Percentiles rank a stretch among this genome's conserved stretches.
phyloP scores from a whole-genome alignment of 2,113 vertebrate species.

The Morone chrysops region DNA sequence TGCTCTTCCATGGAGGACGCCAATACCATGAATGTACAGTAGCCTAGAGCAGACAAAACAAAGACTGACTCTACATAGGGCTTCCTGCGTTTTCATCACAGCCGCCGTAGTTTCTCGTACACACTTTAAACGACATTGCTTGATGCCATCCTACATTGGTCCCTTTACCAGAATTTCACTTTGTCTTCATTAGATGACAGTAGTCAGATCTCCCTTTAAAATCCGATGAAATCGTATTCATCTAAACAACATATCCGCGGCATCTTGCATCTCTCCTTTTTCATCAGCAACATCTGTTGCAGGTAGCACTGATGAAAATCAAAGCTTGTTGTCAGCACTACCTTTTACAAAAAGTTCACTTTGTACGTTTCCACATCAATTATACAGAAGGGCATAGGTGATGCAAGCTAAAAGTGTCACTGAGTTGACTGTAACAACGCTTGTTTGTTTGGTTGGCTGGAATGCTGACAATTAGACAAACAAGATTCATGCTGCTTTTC shows the following conservation, averaged over 20 bases:
- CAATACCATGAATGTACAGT: too few species aligned
- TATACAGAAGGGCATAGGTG: conserved; percentile 15
- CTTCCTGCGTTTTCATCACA: too few species aligned
- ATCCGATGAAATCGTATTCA: background rate
- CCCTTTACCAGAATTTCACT: background rate
- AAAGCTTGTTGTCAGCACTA: conserved; percentile 25
- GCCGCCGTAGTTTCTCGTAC: too few species aligned
- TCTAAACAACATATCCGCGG: background rate
- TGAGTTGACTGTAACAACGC: conserved; percentile 36
- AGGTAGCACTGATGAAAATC: conserved; percentile 20
- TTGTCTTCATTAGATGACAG: background rate
- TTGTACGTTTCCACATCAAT: conserved; percentile 17
- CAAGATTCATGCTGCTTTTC: conserved; percentile 69
- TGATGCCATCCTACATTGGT: too few species aligned
- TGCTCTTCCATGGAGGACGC: too few species aligned
- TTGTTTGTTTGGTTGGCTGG: conserved; percentile 65
- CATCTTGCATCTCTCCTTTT: background rate
- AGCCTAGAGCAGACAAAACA: too few species aligned
- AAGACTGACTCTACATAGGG: too few species aligned
- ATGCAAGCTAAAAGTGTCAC: conserved; percentile 37
- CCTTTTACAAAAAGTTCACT: conserved; percentile 41
- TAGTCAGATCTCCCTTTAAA: background rate
- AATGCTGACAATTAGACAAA: conserved; percentile 75
- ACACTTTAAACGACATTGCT: too few species aligned
- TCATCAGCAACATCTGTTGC: conserved; percentile 39